A percentile compares a stretch with the other conserved stretches of the same genome.
Evolutionary conservation across 2,888 invertebrate species (phyloP).

Genomic region (Ferrisia virgata): DNA sequence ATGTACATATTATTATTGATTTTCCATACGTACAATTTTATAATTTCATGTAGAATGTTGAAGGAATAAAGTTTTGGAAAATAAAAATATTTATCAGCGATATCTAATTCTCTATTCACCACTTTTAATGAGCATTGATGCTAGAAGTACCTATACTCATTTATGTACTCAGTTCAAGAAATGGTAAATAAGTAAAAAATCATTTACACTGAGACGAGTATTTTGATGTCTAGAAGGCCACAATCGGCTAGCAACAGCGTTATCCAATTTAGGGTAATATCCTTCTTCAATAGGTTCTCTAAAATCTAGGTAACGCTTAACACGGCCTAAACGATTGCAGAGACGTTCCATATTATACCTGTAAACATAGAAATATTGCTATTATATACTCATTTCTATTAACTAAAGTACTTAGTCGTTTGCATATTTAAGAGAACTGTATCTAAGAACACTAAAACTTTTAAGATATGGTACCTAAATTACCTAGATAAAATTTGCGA

Average conservation of each 20-base stretch:
- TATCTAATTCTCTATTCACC: too few relatives aligned
- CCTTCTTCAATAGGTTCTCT: conserved; percentile 70
- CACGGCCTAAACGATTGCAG: conserved; percentile 66
- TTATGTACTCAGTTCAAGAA: too few relatives aligned
- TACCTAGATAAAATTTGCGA: conserved; percentile 67
- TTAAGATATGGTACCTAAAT: too few relatives aligned
- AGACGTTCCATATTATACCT: conserved; percentile 76
- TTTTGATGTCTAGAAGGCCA: conserved; percentile 66
- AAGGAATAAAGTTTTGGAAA: too few relatives aligned
- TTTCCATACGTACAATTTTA: too few relatives aligned
- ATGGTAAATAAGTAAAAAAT: background rate
- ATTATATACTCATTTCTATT: background rate
- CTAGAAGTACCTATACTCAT: too few relatives aligned
- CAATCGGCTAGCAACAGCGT: conserved; percentile 68
- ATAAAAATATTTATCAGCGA: too few relatives aligned
- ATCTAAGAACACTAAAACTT: too few relatives aligned
- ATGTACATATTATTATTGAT: too few relatives aligned
- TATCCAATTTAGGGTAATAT: conserved; percentile 81
- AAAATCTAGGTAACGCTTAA: conserved; percentile 64
- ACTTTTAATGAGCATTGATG: too few relatives aligned
- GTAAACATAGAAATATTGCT: conserved; percentile 49
- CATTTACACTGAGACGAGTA: conserved; percentile 49
- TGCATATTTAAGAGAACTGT: too few relatives aligned
- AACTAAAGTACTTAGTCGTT: background rate
- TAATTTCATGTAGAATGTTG: too few relatives aligned